Percentiles rank a stretch among this genome's conserved stretches.
These are phyloP conservation scores for Zygaena filipendulae DNA, from an alignment of 2,888 invertebrate genomes.

Conservation along the genomic window DNA sequence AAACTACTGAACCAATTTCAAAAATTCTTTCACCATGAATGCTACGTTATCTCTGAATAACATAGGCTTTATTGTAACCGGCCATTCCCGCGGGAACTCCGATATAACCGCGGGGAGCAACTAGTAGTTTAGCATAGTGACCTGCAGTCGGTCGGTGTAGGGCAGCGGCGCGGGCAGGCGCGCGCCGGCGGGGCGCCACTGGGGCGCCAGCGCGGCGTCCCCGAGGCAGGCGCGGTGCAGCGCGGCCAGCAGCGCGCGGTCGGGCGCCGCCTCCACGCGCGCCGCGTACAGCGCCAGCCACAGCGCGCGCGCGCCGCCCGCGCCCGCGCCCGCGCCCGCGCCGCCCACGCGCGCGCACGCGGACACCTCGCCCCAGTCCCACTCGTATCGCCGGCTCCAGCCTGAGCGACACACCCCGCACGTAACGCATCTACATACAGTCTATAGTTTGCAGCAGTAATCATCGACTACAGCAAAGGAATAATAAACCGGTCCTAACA, in stretches of 20 bases:
- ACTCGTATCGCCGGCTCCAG: slow-evolving; percentile 53
- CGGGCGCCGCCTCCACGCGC: slow-evolving; percentile 29
- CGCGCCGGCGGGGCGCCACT: slow-evolving; percentile 22
- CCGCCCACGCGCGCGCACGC: slow-evolving; percentile 21
- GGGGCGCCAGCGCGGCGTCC: slow-evolving; percentile 21
- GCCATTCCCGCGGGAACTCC: too few relatives aligned
- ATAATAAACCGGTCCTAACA: too few relatives aligned
- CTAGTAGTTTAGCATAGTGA: slow-evolving; percentile 9
- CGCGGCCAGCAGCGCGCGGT: slow-evolving; percentile 29
- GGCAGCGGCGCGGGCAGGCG: slow-evolving; percentile 24
- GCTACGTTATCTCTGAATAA: too few relatives aligned
- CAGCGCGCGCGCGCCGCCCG: slow-evolving; percentile 23
- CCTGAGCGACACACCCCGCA: slow-evolving; percentile 28
- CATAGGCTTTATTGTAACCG: too few relatives aligned
- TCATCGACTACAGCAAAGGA: too few relatives aligned
- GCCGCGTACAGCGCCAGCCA: slow-evolving; percentile 40
- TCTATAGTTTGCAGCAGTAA: background rate
- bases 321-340: slow-evolving; percentile 14
- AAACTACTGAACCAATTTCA: too few relatives aligned
- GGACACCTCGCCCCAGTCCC: slow-evolving; percentile 55
- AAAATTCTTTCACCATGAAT: too few relatives aligned
- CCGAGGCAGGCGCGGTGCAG: slow-evolving; percentile 21
- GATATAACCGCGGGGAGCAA: background rate
- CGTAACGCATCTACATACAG: background rate
- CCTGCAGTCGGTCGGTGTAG: slow-evolving; percentile 24